Conservation (phyloP, 1,140 invertebrate genomes). For the Trachymyrmex cornetzi region DNA sequence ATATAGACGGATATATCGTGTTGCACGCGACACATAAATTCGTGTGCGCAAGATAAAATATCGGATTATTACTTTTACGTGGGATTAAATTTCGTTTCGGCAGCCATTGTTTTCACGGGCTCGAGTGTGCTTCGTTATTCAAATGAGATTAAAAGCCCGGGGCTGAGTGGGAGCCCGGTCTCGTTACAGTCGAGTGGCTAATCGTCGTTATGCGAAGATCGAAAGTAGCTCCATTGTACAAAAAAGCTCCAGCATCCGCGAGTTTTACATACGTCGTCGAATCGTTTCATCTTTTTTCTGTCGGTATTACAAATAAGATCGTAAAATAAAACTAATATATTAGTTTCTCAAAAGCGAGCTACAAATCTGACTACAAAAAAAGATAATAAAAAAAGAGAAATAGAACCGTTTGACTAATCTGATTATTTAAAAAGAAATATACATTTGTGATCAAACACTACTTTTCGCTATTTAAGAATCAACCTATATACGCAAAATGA, state of each 20-base stretch:
- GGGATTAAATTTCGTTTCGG: slow-evolving; percentile 61
- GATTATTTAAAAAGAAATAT: slow-evolving; percentile 7
- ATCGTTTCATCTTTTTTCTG: slow-evolving; percentile 46
- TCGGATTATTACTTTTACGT: slow-evolving; percentile 63
- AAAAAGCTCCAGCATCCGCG: slow-evolving; percentile 34
- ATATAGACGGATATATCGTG: slow-evolving; percentile 20
- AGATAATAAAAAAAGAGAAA: not conserved
- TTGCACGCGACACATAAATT: slow-evolving; percentile 42
- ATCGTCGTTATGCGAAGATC: slow-evolving; percentile 63
- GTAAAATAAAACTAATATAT: slow-evolving; percentile 27
- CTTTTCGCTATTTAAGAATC: not conserved
- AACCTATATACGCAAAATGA: not conserved
- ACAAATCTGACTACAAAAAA: not conserved
- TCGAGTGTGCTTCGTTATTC: slow-evolving; percentile 65
- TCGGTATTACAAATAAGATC: slow-evolving; percentile 22
- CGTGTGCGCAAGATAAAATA: slow-evolving; percentile 58
- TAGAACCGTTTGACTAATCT: not conserved
- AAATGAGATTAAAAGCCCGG: slow-evolving; percentile 64
- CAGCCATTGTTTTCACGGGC: slow-evolving; percentile 61
- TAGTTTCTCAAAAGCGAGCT: not conserved
- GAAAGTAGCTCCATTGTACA: slow-evolving; percentile 59
- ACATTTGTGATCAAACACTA: not conserved
- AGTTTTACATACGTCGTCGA: slow-evolving; percentile 24
- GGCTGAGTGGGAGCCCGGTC: slow-evolving; percentile 58
- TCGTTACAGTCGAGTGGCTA: slow-evolving; percentile 65